Evolutionary conservation across 1,140 invertebrate genomes (phyloP).

Genomic region (Pseudobourletiella spinata): DNA sequence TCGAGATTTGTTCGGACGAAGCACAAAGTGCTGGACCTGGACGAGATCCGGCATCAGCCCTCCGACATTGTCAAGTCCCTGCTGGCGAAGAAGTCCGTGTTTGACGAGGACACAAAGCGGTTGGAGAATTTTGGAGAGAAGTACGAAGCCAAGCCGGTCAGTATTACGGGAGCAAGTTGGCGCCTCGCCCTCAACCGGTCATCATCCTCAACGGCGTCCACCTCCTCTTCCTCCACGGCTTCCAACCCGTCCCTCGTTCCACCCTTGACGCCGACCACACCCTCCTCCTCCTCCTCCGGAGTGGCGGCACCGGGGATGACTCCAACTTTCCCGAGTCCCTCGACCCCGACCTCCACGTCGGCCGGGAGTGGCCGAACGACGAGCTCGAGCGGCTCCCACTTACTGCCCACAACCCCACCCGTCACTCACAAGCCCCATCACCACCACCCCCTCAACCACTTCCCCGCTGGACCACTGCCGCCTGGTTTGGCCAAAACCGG

Average conservation of each 20-base stretch:
- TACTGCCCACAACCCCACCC: background rate
- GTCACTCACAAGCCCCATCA: constrained; percentile 35
- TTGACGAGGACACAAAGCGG: constrained; percentile 89
- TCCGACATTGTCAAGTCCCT: constrained; percentile 90
- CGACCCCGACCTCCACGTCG: background rate
- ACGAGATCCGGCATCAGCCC: constrained; percentile 58
- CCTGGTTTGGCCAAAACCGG: background rate
- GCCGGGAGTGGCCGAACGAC: background rate
- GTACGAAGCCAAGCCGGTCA: constrained; percentile 63
- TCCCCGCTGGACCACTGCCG: background rate
- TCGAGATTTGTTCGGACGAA: constrained; percentile 49
- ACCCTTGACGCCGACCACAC: constrained; percentile 24
- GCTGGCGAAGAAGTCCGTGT: constrained; percentile 81
- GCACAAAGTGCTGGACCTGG: constrained; percentile 59
- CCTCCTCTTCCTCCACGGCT: constrained; percentile 18
- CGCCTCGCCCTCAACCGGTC: constrained; percentile 7
- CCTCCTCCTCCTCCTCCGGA: too few relatives aligned
- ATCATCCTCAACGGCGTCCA: constrained; percentile 11
- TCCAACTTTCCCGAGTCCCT: background rate
- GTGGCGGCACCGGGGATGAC: too few relatives aligned
- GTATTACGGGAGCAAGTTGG: constrained; percentile 11
- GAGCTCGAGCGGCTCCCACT: background rate
- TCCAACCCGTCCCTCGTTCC: background rate
- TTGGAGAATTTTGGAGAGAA: constrained; percentile 81
- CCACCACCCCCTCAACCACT: constrained; percentile 23